Conservation (phyloP, 2,797 vertebrate species). For the Chiroxiphia lanceolata region DNA sequence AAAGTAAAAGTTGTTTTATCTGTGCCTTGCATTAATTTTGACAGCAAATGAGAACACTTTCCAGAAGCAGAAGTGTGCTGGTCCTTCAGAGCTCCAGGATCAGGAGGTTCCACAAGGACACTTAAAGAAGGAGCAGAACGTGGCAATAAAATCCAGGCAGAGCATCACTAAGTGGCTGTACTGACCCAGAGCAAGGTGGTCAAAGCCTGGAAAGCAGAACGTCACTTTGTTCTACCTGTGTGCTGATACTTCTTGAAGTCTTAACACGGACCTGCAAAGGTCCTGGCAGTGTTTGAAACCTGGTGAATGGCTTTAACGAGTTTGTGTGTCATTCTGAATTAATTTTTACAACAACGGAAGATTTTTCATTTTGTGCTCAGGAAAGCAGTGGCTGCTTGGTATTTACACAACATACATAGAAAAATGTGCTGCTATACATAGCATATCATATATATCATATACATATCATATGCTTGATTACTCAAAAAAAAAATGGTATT, state of each 20-base stretch:
- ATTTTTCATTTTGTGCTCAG: neutral
- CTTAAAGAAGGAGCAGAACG: conserved; percentile 71
- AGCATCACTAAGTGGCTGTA: conserved; percentile 68
- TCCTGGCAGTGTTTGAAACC: neutral
- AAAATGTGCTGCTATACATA: neutral
- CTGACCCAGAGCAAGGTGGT: neutral
- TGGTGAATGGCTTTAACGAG: neutral
- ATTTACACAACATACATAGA: neutral
- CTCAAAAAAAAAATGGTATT: neutral
- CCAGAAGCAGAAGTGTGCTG: conserved; percentile 72
- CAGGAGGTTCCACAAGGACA: conserved; percentile 71
- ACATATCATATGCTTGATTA: neutral
- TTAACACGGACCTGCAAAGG: neutral
- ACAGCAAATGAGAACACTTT: neutral
- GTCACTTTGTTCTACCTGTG: no score
- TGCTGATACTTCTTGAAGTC: neutral
- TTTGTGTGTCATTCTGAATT: neutral
- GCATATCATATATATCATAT: no score
- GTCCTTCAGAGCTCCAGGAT: conserved; percentile 77
- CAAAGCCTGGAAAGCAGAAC: conserved; percentile 71
- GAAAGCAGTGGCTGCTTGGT: neutral
- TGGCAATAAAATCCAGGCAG: conserved; percentile 71
- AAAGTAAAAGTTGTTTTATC: neutral
- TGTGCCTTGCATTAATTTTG: neutral
- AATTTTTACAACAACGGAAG: neutral